Evolutionary conservation across 2,888 invertebrate species (phyloP).

Genomic region (Cheilosia soror): DNA sequence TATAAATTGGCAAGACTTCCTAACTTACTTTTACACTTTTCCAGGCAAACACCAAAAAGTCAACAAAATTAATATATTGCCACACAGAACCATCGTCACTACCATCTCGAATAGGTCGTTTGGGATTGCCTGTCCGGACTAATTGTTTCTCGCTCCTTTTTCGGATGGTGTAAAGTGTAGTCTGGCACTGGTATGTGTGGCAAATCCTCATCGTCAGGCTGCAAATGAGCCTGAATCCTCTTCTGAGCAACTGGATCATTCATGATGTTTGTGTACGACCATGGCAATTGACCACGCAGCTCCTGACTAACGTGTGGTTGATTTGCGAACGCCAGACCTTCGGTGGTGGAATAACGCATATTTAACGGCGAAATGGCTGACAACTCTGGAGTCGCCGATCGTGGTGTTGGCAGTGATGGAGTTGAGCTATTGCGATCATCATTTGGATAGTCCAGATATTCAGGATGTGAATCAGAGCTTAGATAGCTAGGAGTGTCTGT

Average conservation of each 20-base stretch:
- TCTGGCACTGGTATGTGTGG: conserved; percentile 87
- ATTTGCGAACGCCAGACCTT: conserved; percentile 76
- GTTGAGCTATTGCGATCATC: conserved; percentile 15
- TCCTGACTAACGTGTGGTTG: conserved; percentile 82
- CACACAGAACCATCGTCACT: conserved; percentile 1
- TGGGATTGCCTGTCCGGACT: conserved; percentile 42
- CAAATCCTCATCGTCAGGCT: conserved; percentile 84
- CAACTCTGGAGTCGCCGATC: conserved; percentile 76
- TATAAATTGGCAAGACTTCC: conserved; percentile 21
- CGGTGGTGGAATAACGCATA: conserved; percentile 79
- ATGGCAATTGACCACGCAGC: conserved; percentile 86
- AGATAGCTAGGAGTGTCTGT: conserved; percentile 78
- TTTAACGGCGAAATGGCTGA: conserved; percentile 80
- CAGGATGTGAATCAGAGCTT: conserved; percentile 80
- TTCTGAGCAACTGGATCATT: conserved; percentile 69
- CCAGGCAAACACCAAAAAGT: conserved; percentile 35
- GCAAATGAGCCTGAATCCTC: conserved; percentile 76
- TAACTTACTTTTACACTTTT: conserved; percentile 52
- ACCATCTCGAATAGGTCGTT: conserved; percentile 59
- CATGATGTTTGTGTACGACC: conserved; percentile 85
- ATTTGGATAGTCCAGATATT: conserved; percentile 80
- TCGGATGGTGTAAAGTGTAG: conserved; percentile 84
- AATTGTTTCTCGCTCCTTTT: conserved; percentile 79
- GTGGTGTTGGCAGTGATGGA: conserved; percentile 65
- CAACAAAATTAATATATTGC: conserved; percentile 57